phyloP scores from a whole-genome alignment of 2,888 invertebrate species.

The Teleogryllus oceanicus region DNA sequence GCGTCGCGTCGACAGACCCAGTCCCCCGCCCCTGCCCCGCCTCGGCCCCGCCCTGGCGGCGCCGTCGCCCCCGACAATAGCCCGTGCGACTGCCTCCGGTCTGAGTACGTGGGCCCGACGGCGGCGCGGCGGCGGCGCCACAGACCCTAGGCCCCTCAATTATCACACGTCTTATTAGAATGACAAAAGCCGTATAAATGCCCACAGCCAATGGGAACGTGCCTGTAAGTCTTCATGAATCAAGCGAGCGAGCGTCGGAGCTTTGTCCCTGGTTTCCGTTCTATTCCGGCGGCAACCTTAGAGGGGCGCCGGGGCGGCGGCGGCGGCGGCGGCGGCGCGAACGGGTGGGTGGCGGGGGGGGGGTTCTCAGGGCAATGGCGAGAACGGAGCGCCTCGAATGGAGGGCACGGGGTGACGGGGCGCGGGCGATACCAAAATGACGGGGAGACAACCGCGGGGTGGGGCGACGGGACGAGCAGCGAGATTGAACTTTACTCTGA shows the following conservation, averaged over 20 bases:
- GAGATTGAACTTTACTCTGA: too few relatives aligned
- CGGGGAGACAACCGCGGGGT: too few relatives aligned
- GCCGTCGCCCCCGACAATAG: not conserved
- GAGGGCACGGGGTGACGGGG: too few relatives aligned
- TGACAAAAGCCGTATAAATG: slow-evolving; percentile 18
- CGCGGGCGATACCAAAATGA: too few relatives aligned
- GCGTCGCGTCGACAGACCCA: not conserved
- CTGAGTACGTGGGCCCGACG: not conserved
- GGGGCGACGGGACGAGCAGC: too few relatives aligned
- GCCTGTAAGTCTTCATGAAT: not conserved
- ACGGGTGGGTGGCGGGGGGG: not conserved
- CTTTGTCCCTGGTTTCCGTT: not conserved
- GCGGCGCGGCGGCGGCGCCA: not conserved
- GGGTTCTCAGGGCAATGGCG: not conserved
- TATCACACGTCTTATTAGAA: slow-evolving; percentile 11
- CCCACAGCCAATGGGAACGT: slow-evolving; percentile 3
- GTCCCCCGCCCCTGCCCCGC: not conserved
- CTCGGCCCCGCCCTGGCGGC: not conserved
- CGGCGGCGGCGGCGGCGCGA: not conserved
- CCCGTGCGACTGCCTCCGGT: not conserved
- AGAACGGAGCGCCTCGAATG: too few relatives aligned
- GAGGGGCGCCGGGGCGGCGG: not conserved
- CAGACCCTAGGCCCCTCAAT: not conserved
- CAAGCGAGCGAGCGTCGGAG: not conserved
- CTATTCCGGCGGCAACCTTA: slow-evolving; percentile 4